These are phyloP conservation scores for Phyllostomus discolor DNA, from an alignment of 2,113 vertebrate genomes.

Conservation along the genomic window DNA sequence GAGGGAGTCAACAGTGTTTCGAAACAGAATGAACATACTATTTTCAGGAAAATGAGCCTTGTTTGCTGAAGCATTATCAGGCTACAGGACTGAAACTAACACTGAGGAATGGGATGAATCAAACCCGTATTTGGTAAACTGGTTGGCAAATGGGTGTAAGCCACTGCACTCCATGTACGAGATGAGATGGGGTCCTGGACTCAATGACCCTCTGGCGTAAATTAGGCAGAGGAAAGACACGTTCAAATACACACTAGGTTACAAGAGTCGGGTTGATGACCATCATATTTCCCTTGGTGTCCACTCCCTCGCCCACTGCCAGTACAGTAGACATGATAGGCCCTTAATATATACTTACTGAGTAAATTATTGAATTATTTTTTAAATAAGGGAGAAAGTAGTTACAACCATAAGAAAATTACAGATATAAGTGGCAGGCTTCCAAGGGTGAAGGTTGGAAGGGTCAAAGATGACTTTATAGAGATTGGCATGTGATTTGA, in stretches of 20 bases:
- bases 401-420: not conserved
- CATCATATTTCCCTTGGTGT: not conserved
- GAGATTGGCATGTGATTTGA: not conserved
- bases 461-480: not conserved
- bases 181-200: not conserved
- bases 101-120: not conserved
- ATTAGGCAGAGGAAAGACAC: not conserved
- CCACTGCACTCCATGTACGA: not conserved
- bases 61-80: slow-evolving; percentile 47
- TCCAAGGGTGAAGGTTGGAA: not conserved
- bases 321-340: not conserved
- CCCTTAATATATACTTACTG: not conserved
- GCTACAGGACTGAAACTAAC: slow-evolving; percentile 38
- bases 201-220: not conserved
- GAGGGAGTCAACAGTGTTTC: slow-evolving; percentile 43
- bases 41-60: slow-evolving; percentile 27
- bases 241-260: not conserved
- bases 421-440: not conserved
- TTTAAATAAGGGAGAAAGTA: not conserved
- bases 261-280: not conserved
- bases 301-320: not conserved
- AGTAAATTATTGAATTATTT: not conserved
- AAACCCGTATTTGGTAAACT: not conserved
- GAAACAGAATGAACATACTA: slow-evolving; percentile 53
- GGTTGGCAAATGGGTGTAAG: not conserved